Evolutionary conservation across 92 coral and sea anemone genomes (phyloP).

Genomic region (Galaxea fascicularis): DNA sequence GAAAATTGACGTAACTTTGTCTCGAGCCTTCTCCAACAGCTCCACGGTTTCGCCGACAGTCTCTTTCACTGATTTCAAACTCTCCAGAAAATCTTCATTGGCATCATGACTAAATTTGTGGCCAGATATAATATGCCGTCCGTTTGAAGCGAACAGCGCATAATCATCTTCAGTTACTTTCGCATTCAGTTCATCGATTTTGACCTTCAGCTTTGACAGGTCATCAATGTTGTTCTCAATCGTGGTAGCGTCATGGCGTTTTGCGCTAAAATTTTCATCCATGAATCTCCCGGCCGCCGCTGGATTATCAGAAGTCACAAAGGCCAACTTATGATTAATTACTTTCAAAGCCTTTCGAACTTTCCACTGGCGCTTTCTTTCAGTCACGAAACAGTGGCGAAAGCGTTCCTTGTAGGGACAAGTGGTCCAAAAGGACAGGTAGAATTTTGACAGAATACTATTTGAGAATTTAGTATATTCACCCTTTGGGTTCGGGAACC

Average conservation of each 20-base stretch:
- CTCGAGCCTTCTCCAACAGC: conserved; percentile 74
- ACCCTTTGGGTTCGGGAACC: no score
- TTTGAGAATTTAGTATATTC: no score
- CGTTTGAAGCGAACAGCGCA: conserved; percentile 57
- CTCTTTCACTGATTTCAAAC: conserved; percentile 38
- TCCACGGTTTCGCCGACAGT: conserved; percentile 68
- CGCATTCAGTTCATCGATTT: conserved; percentile 51
- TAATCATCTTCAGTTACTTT: conserved; percentile 60
- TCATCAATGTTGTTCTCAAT: conserved; percentile 60
- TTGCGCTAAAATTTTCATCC: conserved; percentile 51
- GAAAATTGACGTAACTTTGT: conserved; percentile 62
- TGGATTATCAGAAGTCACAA: conserved; percentile 58
- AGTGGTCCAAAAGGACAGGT: no score
- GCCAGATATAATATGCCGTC: conserved; percentile 45
- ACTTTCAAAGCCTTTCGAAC: conserved; percentile 52
- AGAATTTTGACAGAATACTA: no score
- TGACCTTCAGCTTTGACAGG: conserved; percentile 52
- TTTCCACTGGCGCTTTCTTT: conserved; percentile 59
- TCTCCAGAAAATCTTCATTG: conserved; percentile 50
- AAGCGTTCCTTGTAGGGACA: conserved; percentile 59
- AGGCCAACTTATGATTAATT: conserved; percentile 49
- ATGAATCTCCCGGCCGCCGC: conserved; percentile 70
- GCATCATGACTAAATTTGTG: conserved; percentile 51
- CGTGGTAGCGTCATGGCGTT: conserved; percentile 59
- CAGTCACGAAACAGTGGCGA: conserved; percentile 49